These are phyloP conservation scores for Harpalus rubripes DNA, from an alignment of 2,888 invertebrate genomes.

Conservation along the genomic window DNA sequence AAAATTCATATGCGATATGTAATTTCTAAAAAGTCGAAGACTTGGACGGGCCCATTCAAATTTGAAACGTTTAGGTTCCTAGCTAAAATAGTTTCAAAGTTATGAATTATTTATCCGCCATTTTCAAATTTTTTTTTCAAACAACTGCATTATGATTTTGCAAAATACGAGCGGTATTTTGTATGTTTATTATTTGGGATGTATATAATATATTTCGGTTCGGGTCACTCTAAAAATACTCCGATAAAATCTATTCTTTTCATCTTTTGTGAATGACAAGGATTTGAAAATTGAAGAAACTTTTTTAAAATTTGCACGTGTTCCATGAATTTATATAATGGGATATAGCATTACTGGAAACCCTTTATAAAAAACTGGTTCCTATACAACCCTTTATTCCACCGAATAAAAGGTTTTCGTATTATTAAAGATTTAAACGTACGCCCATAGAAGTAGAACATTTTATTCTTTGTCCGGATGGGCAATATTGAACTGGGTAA, in stretches of 20 bases:
- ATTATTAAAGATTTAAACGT: slow-evolving; percentile 67
- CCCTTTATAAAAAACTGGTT: slow-evolving; percentile 70
- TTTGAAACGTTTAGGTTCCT: background rate
- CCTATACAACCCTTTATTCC: slow-evolving; percentile 71
- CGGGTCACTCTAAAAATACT: background rate
- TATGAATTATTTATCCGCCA: background rate
- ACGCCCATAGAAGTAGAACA: slow-evolving; percentile 23
- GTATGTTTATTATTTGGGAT: background rate
- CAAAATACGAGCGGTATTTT: background rate
- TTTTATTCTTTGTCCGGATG: background rate
- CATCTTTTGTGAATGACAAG: slow-evolving; percentile 2
- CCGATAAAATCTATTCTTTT: slow-evolving; percentile 3
- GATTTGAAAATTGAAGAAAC: background rate
- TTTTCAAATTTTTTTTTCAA: background rate
- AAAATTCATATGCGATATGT: too few relatives aligned
- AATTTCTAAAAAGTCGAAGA: too few relatives aligned
- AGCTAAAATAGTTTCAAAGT: background rate
- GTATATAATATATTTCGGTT: background rate
- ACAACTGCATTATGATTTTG: background rate
- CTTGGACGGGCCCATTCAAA: too few relatives aligned
- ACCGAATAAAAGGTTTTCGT: slow-evolving; percentile 68
- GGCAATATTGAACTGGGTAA: background rate
- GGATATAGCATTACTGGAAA: slow-evolving; percentile 74
- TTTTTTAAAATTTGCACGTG: slow-evolving; percentile 70
- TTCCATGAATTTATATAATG: slow-evolving; percentile 74